Conservation (phyloP, 2,797 vertebrate species). For the Cossypha heuglini region DNA sequence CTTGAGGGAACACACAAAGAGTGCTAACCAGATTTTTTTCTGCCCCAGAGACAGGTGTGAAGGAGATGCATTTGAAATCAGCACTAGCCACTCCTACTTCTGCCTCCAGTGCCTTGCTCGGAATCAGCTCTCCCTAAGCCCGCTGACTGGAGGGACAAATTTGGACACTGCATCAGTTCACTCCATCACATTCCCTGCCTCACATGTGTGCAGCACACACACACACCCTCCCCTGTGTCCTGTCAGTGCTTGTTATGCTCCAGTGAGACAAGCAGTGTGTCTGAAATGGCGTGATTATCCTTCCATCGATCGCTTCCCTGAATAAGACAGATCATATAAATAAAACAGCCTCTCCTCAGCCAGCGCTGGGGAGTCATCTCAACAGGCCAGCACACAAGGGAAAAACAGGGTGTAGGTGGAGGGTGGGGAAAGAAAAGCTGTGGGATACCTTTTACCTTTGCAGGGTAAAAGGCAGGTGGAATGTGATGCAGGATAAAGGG, state of each 20-base stretch:
- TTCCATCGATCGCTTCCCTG: background rate
- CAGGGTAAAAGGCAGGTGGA: background rate
- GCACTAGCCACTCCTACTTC: background rate
- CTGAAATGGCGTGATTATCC: constrained; percentile 14
- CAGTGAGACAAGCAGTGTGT: background rate
- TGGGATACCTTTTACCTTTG: background rate
- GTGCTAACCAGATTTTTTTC: background rate
- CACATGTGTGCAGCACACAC: background rate
- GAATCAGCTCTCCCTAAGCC: background rate
- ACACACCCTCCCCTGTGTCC: background rate
- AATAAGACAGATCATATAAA: background rate
- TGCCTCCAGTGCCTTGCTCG: background rate
- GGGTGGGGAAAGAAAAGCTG: background rate
- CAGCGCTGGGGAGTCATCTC: background rate
- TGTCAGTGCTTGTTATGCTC: background rate
- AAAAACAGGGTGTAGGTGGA: background rate
- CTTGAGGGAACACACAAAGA: background rate
- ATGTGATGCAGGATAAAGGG: background rate
- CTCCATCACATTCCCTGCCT: background rate
- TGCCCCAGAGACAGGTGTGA: background rate
- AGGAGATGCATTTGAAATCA: background rate
- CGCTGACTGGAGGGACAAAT: background rate
- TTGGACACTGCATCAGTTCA: background rate
- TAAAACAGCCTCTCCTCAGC: background rate
- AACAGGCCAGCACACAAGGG: background rate